phyloP scores from a whole-genome alignment of 2,113 vertebrate species.

The Aphyosemion australe region DNA sequence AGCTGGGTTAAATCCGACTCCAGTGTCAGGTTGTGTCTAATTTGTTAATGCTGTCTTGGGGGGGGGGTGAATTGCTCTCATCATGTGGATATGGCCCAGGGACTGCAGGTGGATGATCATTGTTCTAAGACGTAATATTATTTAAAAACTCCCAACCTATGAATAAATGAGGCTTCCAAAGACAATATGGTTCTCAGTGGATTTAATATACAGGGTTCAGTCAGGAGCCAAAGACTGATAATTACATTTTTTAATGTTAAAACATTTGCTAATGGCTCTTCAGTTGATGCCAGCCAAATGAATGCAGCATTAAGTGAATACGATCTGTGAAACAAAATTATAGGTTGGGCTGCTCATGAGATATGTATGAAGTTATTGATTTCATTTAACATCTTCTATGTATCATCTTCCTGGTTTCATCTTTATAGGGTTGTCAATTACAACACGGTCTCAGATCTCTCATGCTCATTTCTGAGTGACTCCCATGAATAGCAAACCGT shows the following conservation, averaged over 20 bases:
- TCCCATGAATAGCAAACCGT: slow-evolving; percentile 57
- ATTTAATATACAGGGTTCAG: neutral
- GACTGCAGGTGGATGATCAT: neutral
- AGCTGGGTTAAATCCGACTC: neutral
- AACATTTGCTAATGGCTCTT: slow-evolving; percentile 14
- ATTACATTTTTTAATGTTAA: slow-evolving; percentile 15
- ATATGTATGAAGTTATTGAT: slow-evolving; percentile 72
- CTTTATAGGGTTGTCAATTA: slow-evolving; percentile 72
- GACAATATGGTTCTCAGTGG: too few species aligned
- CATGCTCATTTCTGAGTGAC: slow-evolving; percentile 38
- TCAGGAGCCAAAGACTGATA: neutral
- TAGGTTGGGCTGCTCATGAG: slow-evolving; percentile 53
- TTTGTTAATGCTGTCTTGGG: neutral
- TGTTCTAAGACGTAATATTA: neutral
- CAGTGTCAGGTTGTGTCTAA: neutral
- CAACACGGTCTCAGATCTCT: slow-evolving; percentile 47
- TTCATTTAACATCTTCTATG: slow-evolving; percentile 65
- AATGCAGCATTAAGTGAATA: slow-evolving; percentile 30
- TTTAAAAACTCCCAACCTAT: neutral
- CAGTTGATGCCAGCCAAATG: slow-evolving; percentile 5
- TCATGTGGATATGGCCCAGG: neutral
- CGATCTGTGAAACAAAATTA: slow-evolving; percentile 41
- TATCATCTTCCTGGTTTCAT: slow-evolving; percentile 63
- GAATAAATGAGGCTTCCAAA: neutral
- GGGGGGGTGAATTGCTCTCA: neutral